phyloP scores from a whole-genome alignment of 1,140 invertebrate genomes.

The Caenorhabditis inopinata region DNA sequence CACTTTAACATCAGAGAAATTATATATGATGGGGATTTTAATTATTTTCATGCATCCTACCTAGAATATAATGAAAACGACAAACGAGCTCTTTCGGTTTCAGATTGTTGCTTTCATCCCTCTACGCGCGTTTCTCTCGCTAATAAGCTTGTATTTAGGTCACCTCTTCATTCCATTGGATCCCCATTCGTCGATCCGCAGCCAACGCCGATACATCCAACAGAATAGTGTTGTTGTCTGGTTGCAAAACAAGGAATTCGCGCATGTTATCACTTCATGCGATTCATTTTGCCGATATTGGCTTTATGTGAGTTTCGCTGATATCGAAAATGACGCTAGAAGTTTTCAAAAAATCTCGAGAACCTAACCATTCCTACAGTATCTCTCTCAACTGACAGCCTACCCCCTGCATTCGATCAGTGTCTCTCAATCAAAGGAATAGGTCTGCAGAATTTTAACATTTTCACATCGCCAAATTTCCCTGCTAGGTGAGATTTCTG shows the following conservation, averaged over 20 bases:
- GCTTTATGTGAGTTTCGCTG: not conserved
- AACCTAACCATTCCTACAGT: not conserved
- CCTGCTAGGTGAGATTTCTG: not conserved
- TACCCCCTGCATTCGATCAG: not conserved
- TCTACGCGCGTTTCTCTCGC: not conserved
- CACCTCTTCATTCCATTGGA: not conserved
- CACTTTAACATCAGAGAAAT: too few species aligned
- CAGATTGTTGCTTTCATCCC: too few species aligned
- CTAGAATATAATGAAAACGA: too few species aligned
- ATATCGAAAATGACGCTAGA: too few species aligned
- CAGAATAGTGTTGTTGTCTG: not conserved
- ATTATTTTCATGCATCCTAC: too few species aligned
- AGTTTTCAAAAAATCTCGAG: too few species aligned
- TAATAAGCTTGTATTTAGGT: not conserved
- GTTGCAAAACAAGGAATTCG: conserved; percentile 23
- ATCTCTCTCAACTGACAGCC: not conserved
- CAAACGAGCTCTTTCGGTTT: too few species aligned
- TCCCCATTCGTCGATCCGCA: too few species aligned
- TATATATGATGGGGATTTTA: too few species aligned
- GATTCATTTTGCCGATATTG: conserved; percentile 25
- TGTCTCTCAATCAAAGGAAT: conserved; percentile 28
- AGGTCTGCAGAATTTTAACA: conserved; percentile 12
- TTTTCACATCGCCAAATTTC: conserved; percentile 13
- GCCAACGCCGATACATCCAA: too few species aligned
- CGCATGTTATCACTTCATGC: conserved; percentile 33